A percentile compares a stretch with the other conserved stretches of the same genome.
These are phyloP conservation scores for Anoplopoma fimbria DNA, from an alignment of 2,113 vertebrate species.

Conservation along the genomic window DNA sequence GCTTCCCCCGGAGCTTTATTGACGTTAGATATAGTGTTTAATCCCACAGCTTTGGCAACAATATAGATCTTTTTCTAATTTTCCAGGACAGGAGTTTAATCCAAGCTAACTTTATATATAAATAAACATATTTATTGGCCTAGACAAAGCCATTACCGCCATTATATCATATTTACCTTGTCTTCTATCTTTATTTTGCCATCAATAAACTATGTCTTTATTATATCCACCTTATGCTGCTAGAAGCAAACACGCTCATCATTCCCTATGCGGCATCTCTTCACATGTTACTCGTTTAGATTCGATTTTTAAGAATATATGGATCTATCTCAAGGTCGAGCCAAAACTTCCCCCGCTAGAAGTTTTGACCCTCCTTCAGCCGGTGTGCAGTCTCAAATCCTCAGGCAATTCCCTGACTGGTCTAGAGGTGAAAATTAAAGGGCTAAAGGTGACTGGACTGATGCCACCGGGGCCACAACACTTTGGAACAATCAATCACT, in stretches of 20 bases:
- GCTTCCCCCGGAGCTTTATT: not conserved
- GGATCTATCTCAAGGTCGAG: constrained; percentile 8
- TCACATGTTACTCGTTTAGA: not conserved
- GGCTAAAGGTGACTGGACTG: constrained; percentile 55
- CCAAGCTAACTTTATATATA: not conserved
- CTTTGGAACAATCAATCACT: constrained; percentile 65
- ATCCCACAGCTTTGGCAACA: not conserved
- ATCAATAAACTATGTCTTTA: not conserved
- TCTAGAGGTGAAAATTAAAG: constrained; percentile 44
- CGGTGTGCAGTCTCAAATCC: constrained; percentile 14
- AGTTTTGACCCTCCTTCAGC: constrained; percentile 1
- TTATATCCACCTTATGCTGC: not conserved
- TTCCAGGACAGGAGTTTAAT: not conserved
- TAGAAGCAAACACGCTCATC: not conserved
- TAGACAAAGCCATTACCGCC: not conserved
- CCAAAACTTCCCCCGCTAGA: constrained; percentile 5
- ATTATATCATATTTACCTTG: not conserved
- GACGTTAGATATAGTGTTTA: not conserved
- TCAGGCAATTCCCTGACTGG: constrained; percentile 35
- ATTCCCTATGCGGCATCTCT: constrained; percentile 25
- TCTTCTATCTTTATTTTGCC: not conserved
- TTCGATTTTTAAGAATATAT: constrained; percentile 29
- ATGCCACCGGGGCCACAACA: constrained; percentile 39
- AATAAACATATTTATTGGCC: not conserved
- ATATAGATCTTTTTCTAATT: not conserved